Evolutionary conservation across 37 sponge, comb jelly and placozoan genomes (phyloP).

Genomic region (Mnemiopsis leidyi): DNA sequence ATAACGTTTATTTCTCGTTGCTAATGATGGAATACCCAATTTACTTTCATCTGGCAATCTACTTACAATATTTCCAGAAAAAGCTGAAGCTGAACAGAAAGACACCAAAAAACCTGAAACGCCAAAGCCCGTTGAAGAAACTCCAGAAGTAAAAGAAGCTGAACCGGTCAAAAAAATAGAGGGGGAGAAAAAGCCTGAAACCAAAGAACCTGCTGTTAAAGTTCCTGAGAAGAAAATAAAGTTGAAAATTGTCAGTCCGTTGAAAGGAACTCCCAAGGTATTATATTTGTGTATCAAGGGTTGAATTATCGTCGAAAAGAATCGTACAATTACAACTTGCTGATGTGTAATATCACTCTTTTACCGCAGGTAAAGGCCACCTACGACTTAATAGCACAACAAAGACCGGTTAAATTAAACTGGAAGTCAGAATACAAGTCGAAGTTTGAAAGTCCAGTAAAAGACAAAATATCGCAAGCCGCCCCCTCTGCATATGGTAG

Average conservation of each 20-base stretch:
- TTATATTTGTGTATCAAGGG: too few relatives aligned
- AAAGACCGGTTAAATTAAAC: neutral
- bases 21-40: too few relatives aligned
- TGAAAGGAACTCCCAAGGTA: neutral
- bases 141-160: neutral
- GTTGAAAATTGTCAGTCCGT: neutral
- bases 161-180: neutral
- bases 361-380: neutral
- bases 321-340: neutral
- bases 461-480: neutral
- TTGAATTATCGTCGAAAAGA: neutral
- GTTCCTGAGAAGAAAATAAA: neutral
- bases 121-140: neutral
- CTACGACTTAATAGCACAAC: slow-evolving; percentile 2
- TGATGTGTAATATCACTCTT: too few relatives aligned
- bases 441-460: slow-evolving; percentile 7
- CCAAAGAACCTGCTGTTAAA: neutral
- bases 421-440: slow-evolving; percentile 60
- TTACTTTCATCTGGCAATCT: too few relatives aligned
- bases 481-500: slow-evolving; percentile 6
- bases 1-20: too few relatives aligned
- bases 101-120: too few relatives aligned
- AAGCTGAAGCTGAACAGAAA: neutral
- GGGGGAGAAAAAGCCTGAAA: slow-evolving; percentile 1
- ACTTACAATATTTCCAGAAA: neutral